Evolutionary conservation across 2,797 vertebrate genomes (phyloP).

Genomic region (Ispidina picta): DNA sequence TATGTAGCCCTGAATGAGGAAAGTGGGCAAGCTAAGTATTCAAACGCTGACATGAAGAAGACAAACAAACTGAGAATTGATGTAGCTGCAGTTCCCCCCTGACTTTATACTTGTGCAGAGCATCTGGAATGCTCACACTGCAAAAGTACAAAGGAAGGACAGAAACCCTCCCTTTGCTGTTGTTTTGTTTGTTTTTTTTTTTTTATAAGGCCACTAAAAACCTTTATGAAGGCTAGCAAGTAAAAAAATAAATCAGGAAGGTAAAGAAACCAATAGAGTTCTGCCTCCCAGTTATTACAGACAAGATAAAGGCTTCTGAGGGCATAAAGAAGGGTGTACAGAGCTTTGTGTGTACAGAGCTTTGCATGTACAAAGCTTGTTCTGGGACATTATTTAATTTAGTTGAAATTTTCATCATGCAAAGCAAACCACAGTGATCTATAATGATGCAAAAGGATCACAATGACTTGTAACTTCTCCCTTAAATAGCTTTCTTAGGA

Average conservation of each 20-base stretch:
- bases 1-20: not conserved
- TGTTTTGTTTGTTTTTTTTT: not conserved
- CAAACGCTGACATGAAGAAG: not conserved
- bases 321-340: not conserved
- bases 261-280: not conserved
- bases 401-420: not conserved
- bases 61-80: not conserved
- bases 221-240: not conserved
- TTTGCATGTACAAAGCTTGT: not conserved
- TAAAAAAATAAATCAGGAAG: not conserved
- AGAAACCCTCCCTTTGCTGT: not conserved
- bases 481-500: not conserved
- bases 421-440: not conserved
- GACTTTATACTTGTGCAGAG: not conserved
- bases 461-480: not conserved
- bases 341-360: not conserved
- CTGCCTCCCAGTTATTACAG: not conserved
- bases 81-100: not conserved
- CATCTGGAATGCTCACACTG: not conserved
- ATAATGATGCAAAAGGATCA: not conserved
- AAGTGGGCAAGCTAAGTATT: not conserved
- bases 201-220: not conserved
- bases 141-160: not conserved
- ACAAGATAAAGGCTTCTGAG: not conserved
- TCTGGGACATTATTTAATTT: conserved; percentile 9